phyloP scores from a whole-genome alignment of 2,797 vertebrate species.

The Cryptoprocta ferox region DNA sequence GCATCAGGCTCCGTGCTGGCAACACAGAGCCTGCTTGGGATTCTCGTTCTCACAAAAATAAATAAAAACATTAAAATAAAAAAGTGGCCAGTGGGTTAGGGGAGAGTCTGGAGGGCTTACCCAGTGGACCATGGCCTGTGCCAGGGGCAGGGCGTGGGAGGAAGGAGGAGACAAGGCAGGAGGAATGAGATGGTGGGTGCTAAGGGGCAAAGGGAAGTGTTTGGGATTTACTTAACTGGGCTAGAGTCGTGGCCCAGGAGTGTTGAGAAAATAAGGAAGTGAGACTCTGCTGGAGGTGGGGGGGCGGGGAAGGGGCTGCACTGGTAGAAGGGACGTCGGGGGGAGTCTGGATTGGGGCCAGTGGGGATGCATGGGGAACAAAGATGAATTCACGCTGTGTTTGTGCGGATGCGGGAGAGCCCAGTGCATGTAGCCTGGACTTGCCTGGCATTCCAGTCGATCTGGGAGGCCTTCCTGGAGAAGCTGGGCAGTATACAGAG shows the following conservation, averaged over 20 bases:
- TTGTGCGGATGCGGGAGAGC: background rate
- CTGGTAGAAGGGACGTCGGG: background rate
- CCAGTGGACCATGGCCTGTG: background rate
- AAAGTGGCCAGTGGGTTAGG: background rate
- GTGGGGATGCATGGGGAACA: background rate
- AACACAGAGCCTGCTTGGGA: no score
- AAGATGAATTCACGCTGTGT: background rate
- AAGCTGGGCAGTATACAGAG: background rate
- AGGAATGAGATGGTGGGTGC: background rate
- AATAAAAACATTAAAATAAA: no score
- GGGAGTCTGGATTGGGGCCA: background rate
- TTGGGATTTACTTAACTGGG: background rate
- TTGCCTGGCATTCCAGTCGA: background rate
- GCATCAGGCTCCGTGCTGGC: no score
- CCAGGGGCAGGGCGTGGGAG: background rate
- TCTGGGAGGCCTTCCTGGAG: slow-evolving; percentile 20
- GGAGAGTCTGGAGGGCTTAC: background rate
- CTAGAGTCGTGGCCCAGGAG: background rate
- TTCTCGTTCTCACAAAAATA: no score
- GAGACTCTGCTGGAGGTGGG: background rate
- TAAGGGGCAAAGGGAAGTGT: background rate
- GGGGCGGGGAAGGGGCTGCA: background rate
- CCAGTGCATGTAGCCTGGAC: background rate
- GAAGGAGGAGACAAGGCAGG: background rate
- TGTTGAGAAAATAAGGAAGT: slow-evolving; percentile 9